Evolutionary conservation across 2,888 invertebrate genomes (phyloP), one percentile per base, ranked within the genome.

Genomic region (Macropis europaea): DNA sequence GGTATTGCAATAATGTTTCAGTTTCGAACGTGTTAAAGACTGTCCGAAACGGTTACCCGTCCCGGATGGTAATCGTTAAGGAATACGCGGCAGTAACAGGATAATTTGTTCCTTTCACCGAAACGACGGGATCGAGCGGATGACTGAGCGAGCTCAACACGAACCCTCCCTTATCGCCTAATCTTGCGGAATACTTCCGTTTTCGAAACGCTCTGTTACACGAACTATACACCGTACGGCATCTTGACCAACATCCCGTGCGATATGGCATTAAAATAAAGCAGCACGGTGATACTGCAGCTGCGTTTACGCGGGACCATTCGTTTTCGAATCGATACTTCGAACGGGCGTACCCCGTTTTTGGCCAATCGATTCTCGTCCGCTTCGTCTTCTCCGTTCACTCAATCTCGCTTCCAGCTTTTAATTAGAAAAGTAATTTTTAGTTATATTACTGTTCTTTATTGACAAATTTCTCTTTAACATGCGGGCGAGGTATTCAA

Each of bases 21-120:
- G n/a, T n/a, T n/a, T n/a, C n/a, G n/a, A n/a, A n/a, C n/a, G n/a
- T n/a, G n/a, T n/a, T n/a, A n/a, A n/a, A n/a, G n/a, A n/a, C 24
- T 3, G 15, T 7, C 9, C 34, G 42, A 59, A 50, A 48, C 32
- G 13, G 28, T 36, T 28, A 19, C 38, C 17, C 11, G 9, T 1
- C 22, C 30, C n/a, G 30, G 64, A 43, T 24, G 50, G 50, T 50
- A 60, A 61, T 64, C 67, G 76, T 73, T 70, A 67, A 57, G 50
- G 57, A 43, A 70, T 56, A 24, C 36, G 6, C 32, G 30, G 26
- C 53, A 48, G 34, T 60, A 61, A 47, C 57, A 57, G 50, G 24
- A 72, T 62, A 76, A 73, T 76, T 80, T 68, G 60, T 80, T 62
- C 43, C 56, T 59, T 63, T 75, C 53, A 57, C 45, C 68, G 68